These are phyloP conservation scores for Microcebus griseorufus DNA, from an alignment of 2,113 vertebrate genomes.

Conservation along the genomic window DNA sequence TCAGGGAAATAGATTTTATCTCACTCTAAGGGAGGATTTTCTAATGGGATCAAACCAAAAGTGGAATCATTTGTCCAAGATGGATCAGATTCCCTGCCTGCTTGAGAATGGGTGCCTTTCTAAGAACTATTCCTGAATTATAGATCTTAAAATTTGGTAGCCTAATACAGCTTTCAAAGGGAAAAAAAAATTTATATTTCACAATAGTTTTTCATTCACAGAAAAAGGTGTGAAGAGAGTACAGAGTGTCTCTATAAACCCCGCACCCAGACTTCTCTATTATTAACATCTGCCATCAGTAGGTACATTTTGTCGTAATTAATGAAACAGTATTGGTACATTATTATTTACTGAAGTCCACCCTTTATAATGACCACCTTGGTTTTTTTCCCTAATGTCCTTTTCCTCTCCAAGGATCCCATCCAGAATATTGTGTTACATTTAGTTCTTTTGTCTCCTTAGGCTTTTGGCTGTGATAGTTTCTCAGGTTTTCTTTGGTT, in stretches of 20 bases:
- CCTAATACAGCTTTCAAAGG: not conserved
- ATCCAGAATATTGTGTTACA: not conserved
- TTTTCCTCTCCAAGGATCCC: not conserved
- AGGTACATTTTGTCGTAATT: not conserved
- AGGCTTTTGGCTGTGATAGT: not conserved
- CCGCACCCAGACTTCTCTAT: not conserved
- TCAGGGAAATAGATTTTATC: not conserved
- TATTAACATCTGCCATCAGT: too few species aligned
- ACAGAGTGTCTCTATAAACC: not conserved
- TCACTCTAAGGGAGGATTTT: not conserved
- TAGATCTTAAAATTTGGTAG: slow-evolving; percentile 13
- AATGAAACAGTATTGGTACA: not conserved
- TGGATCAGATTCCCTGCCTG: not conserved
- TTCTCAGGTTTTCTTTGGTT: not conserved
- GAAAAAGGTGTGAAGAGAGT: not conserved
- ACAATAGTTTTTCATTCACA: not conserved
- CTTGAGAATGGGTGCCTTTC: not conserved
- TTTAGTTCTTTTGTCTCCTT: not conserved
- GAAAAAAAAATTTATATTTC: not conserved
- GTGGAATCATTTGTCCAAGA: not conserved
- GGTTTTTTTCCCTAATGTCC: not conserved
- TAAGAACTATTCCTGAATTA: not conserved
- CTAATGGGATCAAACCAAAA: not conserved
- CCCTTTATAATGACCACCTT: not conserved
- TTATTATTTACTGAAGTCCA: not conserved